These are phyloP conservation scores for Bombyx mori DNA, from an alignment of 1,140 invertebrate genomes.

Conservation along the genomic window DNA sequence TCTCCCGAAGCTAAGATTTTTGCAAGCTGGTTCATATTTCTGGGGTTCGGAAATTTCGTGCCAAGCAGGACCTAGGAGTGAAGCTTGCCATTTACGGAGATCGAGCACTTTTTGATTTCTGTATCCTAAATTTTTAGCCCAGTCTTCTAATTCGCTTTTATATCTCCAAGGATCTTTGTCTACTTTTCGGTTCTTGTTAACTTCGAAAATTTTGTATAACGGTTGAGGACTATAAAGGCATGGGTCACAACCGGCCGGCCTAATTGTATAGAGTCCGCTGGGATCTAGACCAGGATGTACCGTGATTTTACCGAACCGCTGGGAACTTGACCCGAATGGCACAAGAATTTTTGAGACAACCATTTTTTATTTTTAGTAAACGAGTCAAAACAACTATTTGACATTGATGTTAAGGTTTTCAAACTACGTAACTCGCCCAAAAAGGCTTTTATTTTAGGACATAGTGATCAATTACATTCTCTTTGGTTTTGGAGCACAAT, in stretches of 20 bases:
- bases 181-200: slow-evolving; percentile 26
- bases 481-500: too few relatives aligned
- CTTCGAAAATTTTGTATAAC: slow-evolving; percentile 30
- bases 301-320: slow-evolving; percentile 44
- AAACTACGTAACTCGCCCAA: too few relatives aligned
- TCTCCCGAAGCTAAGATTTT: slow-evolving; percentile 49
- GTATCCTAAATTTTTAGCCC: slow-evolving; percentile 56
- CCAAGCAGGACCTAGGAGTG: slow-evolving; percentile 55
- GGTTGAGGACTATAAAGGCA: slow-evolving; percentile 41
- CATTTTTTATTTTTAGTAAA: slow-evolving; percentile 7
- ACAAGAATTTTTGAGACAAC: slow-evolving; percentile 10
- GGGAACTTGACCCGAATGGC: slow-evolving; percentile 28
- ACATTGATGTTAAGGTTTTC: too few relatives aligned
- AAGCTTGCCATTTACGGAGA: slow-evolving; percentile 30
- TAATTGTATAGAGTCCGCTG: slow-evolving; percentile 35
- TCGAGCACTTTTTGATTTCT: slow-evolving; percentile 49
- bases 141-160: slow-evolving; percentile 53
- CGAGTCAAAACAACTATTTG: neutral
- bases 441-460: too few relatives aligned
- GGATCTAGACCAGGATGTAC: slow-evolving; percentile 50
- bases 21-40: slow-evolving; percentile 36
- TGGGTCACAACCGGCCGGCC: slow-evolving; percentile 42
- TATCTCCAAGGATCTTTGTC: slow-evolving; percentile 48
- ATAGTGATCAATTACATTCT: too few relatives aligned
- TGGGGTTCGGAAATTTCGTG: slow-evolving; percentile 20